Evolutionary conservation across 2,888 invertebrate genomes (phyloP).

Genomic region (Drepana falcataria): DNA sequence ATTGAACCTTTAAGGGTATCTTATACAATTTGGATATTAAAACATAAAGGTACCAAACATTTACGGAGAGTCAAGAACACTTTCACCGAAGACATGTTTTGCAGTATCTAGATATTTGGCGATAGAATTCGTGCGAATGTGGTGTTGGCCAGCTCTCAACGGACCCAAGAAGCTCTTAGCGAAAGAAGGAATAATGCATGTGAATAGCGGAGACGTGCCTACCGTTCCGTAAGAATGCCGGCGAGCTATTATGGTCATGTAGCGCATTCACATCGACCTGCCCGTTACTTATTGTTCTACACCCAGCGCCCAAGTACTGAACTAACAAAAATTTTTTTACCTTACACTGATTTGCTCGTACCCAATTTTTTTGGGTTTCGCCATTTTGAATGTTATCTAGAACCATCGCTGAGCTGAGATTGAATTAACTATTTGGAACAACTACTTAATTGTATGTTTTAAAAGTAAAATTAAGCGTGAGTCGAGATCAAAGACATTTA

Average conservation of each 20-base stretch:
- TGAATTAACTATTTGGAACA: neutral
- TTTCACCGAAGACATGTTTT: too few species aligned
- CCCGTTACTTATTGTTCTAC: conserved; percentile 44
- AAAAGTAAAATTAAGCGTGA: too few species aligned
- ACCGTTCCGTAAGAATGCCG: conserved; percentile 63
- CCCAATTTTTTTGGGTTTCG: neutral
- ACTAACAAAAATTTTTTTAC: neutral
- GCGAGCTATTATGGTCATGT: conserved; percentile 43
- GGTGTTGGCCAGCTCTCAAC: neutral
- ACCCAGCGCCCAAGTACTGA: neutral
- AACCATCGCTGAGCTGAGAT: neutral
- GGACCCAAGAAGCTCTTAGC: neutral
- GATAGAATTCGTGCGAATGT: too few species aligned
- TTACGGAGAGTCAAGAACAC: too few species aligned
- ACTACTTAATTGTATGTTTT: too few species aligned
- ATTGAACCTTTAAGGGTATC: too few species aligned
- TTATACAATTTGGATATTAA: neutral
- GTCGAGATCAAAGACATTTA: too few species aligned
- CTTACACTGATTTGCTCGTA: neutral
- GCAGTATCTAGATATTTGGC: too few species aligned
- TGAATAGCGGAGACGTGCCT: conserved; percentile 47
- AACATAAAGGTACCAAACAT: neutral
- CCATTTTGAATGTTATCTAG: neutral
- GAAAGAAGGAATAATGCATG: conserved; percentile 32
- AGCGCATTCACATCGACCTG: conserved; percentile 31